A percentile compares a stretch with the other conserved stretches of the same genome.
Conservation (phyloP, 2,888 invertebrate genomes). For the Stomorhina lunata region DNA sequence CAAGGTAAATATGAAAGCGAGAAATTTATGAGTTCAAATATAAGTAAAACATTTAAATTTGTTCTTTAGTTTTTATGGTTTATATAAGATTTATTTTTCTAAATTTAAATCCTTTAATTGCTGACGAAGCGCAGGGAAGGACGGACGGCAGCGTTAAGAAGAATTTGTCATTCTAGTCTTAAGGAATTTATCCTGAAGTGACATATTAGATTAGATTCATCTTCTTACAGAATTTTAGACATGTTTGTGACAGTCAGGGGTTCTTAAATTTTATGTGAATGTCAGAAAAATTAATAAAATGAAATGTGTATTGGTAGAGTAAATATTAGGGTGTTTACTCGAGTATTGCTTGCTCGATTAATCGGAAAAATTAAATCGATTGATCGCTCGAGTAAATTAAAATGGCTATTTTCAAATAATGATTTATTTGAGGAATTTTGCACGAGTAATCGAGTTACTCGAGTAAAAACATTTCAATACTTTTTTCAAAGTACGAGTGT, state of each 20-base stretch:
- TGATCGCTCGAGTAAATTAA: too few relatives aligned
- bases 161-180: slow-evolving; percentile 59
- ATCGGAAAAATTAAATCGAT: too few relatives aligned
- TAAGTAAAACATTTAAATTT: slow-evolving; percentile 20
- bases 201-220: slow-evolving; percentile 49
- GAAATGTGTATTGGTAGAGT: too few relatives aligned
- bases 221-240: slow-evolving; percentile 1
- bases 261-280: neutral
- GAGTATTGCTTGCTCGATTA: too few relatives aligned
- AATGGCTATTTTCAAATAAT: too few relatives aligned
- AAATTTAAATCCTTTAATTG: slow-evolving; percentile 55
- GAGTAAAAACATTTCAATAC: too few relatives aligned
- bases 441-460: too few relatives aligned
- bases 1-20: slow-evolving; percentile 18
- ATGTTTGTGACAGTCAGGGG: neutral
- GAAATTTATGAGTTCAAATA: slow-evolving; percentile 44
- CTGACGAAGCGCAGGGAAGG: neutral
- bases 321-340: too few relatives aligned
- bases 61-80: slow-evolving; percentile 19
- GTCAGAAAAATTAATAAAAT: neutral
- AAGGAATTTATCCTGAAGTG: slow-evolving; percentile 52
- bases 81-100: neutral
- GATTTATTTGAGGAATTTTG: too few relatives aligned
- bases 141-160: neutral
- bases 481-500: too few relatives aligned